A percentile compares a stretch with the other conserved stretches of the same genome.
These are phyloP conservation scores for Apostichopus leukothele DNA, from an alignment of 53 echinoderm and acorn worm genomes.

Conservation along the genomic window DNA sequence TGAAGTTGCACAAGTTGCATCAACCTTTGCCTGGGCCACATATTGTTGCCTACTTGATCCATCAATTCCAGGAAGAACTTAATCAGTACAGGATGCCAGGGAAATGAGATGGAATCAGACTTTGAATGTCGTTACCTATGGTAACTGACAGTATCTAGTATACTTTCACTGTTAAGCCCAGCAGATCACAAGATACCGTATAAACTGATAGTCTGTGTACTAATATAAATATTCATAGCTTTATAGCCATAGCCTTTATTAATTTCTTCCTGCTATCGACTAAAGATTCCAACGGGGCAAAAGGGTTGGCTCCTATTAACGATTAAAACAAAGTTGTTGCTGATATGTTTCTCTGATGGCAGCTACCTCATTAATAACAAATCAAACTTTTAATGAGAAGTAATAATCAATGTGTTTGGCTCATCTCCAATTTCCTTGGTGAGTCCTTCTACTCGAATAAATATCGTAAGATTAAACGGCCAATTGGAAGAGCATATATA, in stretches of 20 bases:
- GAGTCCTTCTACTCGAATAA: no score
- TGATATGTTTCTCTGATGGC: background rate
- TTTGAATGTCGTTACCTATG: background rate
- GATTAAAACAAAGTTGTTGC: background rate
- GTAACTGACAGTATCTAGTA: background rate
- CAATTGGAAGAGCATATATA: background rate
- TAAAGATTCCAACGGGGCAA: background rate
- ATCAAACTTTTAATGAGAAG: no score
- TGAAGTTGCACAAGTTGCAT: no score
- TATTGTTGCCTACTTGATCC: no score
- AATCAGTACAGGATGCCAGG: conserved; percentile 1
- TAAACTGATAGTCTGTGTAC: background rate
- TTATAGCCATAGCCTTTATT: background rate
- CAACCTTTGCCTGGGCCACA: no score
- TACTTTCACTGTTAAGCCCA: no score
- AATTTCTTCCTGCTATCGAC: background rate
- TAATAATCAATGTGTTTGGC: no score
- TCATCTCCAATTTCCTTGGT: no score
- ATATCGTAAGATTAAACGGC: background rate
- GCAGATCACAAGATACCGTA: no score
- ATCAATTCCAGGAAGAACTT: background rate
- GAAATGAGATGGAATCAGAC: background rate
- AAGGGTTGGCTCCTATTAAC: background rate
- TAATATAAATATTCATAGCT: background rate
- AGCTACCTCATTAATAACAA: no score